Evolutionary conservation across 2,113 vertebrate species (phyloP), one percentile per base, ranked within the genome.

Genomic region (Brachyistius frenatus): DNA sequence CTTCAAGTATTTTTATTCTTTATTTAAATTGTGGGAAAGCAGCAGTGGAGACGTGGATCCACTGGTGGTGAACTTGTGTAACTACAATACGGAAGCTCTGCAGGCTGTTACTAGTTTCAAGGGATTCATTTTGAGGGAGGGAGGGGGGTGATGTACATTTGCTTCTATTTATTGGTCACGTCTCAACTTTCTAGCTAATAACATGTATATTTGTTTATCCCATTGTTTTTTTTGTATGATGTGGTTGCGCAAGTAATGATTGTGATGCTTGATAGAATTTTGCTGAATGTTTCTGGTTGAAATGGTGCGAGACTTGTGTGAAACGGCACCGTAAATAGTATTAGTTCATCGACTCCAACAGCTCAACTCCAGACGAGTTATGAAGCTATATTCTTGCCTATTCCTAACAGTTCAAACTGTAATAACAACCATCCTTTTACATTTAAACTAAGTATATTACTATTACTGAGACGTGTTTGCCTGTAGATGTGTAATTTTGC

Each of bases 111-210:
- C 35, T 66, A 63, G 68, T 56, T 74, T 77, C 80, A 68, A 74
- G 81, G 88, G 80, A 23, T 74, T 83, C 76, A 64, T 66, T 83
- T 74, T 49, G 70, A 73, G 32, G 65, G 77, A 62, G 32, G 62
- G 78, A 31, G 31, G 69, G 44, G 5, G 41, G 8, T 65, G 54
- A 70, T 88, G 71, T 91, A 81, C 64, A 86, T 85, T 78, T 86
- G 66, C 83, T 92, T 91, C 64, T 92, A 92, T 93, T 93, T 93
- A 93, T 92, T 91, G 87, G 82, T 78, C 78, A 78, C 70, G 53
- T 52, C 66, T 86, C 37, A 86, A 69, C 62, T 84, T 84, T 87
- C 81, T 83, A 86, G 78, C 81, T 68, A 64, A 85, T 73, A 82
- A 88, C 85, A 31, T 84, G 75, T 78, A 73, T 47, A 79, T 80